Conservation (phyloP, 1,140 invertebrate genomes). For the Bombus waltoni region DNA sequence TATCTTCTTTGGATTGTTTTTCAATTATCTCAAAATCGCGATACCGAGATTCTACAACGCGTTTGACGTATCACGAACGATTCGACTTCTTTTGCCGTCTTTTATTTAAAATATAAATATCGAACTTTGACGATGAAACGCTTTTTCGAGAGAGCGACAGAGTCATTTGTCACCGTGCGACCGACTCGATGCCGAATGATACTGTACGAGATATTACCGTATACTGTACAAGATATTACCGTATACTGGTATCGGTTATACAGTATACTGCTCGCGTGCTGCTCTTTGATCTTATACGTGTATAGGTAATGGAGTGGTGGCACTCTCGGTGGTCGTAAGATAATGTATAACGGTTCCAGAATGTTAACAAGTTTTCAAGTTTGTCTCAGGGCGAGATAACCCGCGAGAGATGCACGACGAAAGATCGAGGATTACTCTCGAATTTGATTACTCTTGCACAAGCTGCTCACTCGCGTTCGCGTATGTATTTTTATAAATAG, state of each 20-base stretch:
- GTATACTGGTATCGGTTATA: background rate
- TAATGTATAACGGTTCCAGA: background rate
- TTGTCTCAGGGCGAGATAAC: too few relatives aligned
- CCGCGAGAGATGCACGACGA: too few relatives aligned
- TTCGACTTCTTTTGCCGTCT: too few relatives aligned
- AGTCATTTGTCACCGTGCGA: background rate
- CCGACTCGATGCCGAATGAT: background rate
- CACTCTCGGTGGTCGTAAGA: background rate
- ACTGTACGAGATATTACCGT: too few relatives aligned
- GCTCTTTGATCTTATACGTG: background rate
- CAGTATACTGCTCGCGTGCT: too few relatives aligned
- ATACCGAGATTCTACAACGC: background rate
- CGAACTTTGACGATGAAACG: background rate
- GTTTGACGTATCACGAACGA: background rate
- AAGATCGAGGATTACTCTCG: too few relatives aligned
- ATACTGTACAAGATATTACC: too few relatives aligned
- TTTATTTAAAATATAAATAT: background rate
- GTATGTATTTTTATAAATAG: too few relatives aligned
- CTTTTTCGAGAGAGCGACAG: background rate
- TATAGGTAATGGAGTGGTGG: rapidly evolving
- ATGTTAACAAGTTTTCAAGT: too few relatives aligned
- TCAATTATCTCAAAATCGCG: rapidly evolving
- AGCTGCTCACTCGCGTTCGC: too few relatives aligned
- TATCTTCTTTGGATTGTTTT: background rate
- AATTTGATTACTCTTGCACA: too few relatives aligned